These are phyloP conservation scores for Scyliorhinus canicula DNA, from an alignment of 2,797 vertebrate species.

Conservation along the genomic window DNA sequence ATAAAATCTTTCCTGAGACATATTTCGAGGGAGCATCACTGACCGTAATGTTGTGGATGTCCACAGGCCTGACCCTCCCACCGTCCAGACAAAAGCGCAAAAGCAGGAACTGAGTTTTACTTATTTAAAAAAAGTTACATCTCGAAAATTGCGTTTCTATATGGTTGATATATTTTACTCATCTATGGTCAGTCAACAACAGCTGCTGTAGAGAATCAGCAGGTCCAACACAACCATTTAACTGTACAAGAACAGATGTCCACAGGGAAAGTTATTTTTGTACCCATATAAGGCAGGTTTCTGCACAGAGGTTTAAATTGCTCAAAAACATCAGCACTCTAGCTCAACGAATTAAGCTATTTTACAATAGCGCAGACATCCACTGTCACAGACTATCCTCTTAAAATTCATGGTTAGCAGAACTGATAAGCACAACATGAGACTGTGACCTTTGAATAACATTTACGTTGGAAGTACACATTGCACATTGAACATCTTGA, in stretches of 20 bases:
- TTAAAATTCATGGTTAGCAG: not conserved
- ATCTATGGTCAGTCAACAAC: not conserved
- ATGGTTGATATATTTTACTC: not conserved
- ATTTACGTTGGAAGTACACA: not conserved
- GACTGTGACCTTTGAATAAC: not conserved
- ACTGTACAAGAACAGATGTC: not conserved
- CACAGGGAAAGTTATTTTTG: conserved; percentile 14
- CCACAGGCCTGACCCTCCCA: not conserved
- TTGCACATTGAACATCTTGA: not conserved
- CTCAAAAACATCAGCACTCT: not conserved
- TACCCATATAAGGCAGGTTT: not conserved
- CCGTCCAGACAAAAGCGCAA: not conserved
- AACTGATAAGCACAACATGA: not conserved
- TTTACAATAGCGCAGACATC: not conserved
- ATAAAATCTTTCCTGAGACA: not conserved
- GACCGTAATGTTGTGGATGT: not conserved
- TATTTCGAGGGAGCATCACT: not conserved
- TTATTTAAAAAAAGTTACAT: not conserved
- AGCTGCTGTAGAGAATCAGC: not conserved
- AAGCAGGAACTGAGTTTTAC: not conserved
- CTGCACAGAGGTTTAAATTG: not conserved
- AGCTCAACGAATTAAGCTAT: not conserved
- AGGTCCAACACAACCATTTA: not conserved
- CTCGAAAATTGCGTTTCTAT: not conserved
- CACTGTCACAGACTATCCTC: not conserved